phyloP scores from a whole-genome alignment of 2,888 invertebrate genomes.

The Cotesia congregata region DNA sequence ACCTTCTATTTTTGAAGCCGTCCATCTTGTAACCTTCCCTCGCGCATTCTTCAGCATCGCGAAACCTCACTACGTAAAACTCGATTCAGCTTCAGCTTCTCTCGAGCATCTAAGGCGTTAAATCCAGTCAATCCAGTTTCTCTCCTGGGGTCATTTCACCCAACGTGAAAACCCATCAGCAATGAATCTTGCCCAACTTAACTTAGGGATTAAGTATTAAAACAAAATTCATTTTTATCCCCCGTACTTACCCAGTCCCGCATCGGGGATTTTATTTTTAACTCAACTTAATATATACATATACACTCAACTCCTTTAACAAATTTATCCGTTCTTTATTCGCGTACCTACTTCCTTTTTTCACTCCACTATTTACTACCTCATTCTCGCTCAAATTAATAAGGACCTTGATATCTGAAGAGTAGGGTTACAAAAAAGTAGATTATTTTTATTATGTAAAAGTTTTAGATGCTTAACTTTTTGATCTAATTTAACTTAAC shows the following conservation, averaged over 20 bases:
- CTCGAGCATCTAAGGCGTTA: conserved; percentile 49
- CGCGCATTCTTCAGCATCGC: conserved; percentile 50
- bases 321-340: not conserved
- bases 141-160: conserved; percentile 22
- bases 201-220: not conserved
- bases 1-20: conserved; percentile 24
- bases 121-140: conserved; percentile 62
- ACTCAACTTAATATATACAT: not conserved
- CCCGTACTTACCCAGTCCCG: not conserved
- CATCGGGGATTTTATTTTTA: not conserved
- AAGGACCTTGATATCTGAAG: no score
- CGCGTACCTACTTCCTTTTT: not conserved
- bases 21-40: conserved; percentile 38
- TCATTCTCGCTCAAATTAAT: not conserved
- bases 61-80: conserved; percentile 32
- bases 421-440: no score
- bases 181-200: conserved; percentile 12
- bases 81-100: conserved; percentile 22
- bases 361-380: not conserved
- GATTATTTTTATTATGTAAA: no score
- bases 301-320: not conserved
- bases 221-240: not conserved
- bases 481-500: no score
- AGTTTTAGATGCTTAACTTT: no score
- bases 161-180: conserved; percentile 16